Base-by-base conservation (phyloP, 2,888 invertebrate genomes). In the Ormyrus labotus region DNA sequence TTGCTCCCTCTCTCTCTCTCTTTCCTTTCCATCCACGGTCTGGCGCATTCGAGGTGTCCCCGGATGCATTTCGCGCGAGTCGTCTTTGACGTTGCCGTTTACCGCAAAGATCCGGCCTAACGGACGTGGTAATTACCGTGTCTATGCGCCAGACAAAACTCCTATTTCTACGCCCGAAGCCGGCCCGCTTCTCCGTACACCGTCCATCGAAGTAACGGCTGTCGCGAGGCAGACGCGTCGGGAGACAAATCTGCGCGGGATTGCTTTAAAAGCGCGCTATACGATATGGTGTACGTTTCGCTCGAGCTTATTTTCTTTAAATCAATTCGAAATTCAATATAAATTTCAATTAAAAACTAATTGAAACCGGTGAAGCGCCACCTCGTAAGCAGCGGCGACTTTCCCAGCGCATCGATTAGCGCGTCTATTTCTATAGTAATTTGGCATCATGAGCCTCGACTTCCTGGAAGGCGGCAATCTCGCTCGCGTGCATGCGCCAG, bases 341-440 rank as follows among this genome's bases (percentile, higher is more conserved):
- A 34, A 34, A 34, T 34, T 34, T 34, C 34, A 34, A 34, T 34
- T 34, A 34, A 4, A 34, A 34, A 34, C 4, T 34, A 2, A 4
- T 34, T 34, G 4, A 4, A 34, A 0, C 34, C 34, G 34, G 34
- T 34, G 3, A 4, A 34, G 34, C 34, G 34, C 34, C 34, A 4
- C 34, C 34, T 34, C 34, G 4, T 34, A 34, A 50, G 45, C 53
- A 9, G 45, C 64, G 53, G 69, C 86, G 86, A 87, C 4, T 19
- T 88, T 87, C 84, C 85, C 85, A 85, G 78, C 82, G 85, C 84
- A 87, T 87, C 87, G 88, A 90, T 90, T 88, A 89, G 78, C 85
- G 34, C 4, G 85, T 83, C 87, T 89, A 88, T 89, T 89, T 88
- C 89, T 89, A 89, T 89, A 89, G 87, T 87, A 87, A 90, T 89